Base-by-base conservation (phyloP, 2,888 invertebrate genomes). In the Hypsopygia costalis region DNA sequence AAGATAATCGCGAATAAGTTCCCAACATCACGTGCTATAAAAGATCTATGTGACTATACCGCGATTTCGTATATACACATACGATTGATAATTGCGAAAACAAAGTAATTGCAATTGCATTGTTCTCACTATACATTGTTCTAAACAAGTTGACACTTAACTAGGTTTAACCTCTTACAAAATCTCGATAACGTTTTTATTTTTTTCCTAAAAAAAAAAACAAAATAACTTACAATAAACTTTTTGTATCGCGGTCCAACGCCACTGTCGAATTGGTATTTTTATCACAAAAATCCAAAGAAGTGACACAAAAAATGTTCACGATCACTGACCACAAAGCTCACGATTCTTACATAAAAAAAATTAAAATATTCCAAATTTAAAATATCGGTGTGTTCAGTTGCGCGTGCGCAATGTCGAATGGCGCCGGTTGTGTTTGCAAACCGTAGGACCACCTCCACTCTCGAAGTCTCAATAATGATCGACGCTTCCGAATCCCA, bases 381-480 rank as follows among this genome's bases (percentile, higher is more conserved):
- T 49, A 40, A 34, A 41, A 55, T 46, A 48, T 49, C 49, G 53
- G 52, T 53, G 54, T 54, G 60, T 57, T 50, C 55, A 44, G 47
- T 47, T 46, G 46, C 66, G 71, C 70, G 69, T 47, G 62, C 72
- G 68, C 69, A 50, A 56, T 44, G 52, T 66, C 44, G 67, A 77
- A 74, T 79, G 71, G 68, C 70, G 68, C 70, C 55, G 55, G 59
- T 58, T 64, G 66, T 69, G 69, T 71, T 75, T 67, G 70, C 62
- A 68, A 72, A 62, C 67, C 62, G 62, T 61, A 62, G 60, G 67
- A 47, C 69, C 67, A 67, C 68, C 66, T 60, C 69, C 66, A 64
- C 69, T 53, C 41, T 36, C 41, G 36, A 49, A 44, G 46, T 45
- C 42, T 38, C 45, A 43, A 46, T 56, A 65, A 52, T 54, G 51